phyloP scores from a whole-genome alignment of 2,888 invertebrate genomes.

The Cataglyphis albicans region DNA sequence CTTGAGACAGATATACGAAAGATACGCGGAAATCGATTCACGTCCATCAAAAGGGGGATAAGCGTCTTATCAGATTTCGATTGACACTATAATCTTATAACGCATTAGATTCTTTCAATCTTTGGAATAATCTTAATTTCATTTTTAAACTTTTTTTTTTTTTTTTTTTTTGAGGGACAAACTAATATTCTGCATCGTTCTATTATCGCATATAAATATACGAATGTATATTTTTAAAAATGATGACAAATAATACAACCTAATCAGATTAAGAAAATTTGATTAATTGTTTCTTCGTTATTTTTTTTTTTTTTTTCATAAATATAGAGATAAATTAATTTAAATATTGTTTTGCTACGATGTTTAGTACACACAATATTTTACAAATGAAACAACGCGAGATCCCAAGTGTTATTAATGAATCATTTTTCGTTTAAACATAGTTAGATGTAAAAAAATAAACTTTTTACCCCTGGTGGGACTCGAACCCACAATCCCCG shows the following conservation, averaged over 20 bases:
- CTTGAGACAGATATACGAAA: slow-evolving; percentile 23
- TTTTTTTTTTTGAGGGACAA: background rate
- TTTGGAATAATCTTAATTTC: slow-evolving; percentile 7
- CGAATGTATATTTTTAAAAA: background rate
- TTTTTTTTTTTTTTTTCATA: background rate
- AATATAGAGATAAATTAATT: background rate
- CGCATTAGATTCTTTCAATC: slow-evolving; percentile 14
- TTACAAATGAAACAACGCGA: background rate
- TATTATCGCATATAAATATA: background rate
- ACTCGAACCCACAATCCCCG: slow-evolving; percentile 95
- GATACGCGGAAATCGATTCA: slow-evolving; percentile 58
- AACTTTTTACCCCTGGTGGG: slow-evolving; percentile 92
- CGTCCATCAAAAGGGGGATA: slow-evolving; percentile 30
- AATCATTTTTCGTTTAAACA: background rate
- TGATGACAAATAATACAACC: background rate
- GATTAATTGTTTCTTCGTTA: background rate
- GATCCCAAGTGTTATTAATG: background rate
- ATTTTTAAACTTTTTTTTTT: background rate
- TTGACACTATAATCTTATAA: background rate
- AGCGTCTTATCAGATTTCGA: slow-evolving; percentile 33
- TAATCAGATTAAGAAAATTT: background rate
- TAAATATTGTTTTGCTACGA: background rate
- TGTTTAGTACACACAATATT: background rate
- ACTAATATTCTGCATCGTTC: background rate
- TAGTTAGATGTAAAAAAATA: slow-evolving; percentile 63